Evolutionary conservation across 2,113 vertebrate genomes (phyloP), one percentile per base, ranked within the genome.

Genomic region (Melozone crissalis): DNA sequence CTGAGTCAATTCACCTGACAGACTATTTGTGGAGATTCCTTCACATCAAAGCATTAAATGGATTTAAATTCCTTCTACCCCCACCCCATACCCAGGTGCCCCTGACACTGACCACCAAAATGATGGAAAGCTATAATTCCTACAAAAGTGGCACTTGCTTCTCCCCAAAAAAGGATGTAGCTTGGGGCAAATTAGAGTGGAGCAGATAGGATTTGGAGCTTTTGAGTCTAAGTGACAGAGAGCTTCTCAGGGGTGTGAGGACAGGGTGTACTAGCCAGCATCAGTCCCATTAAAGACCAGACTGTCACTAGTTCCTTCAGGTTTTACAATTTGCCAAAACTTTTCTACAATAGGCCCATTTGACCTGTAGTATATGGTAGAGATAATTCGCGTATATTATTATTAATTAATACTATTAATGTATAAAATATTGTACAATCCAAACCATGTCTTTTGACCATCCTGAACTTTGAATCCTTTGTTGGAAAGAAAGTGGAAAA

Each of bases 241-340:
- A 57, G 7, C 3, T 91, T 30, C 47, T 49, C 2, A 0, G 6
- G 13, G 4, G 2, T 46, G 15, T 30, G 31, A 89, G 16, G 4
- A 55, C 15, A 39, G 14, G 17, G 17, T 62, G 10, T 35, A 13
- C 20, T 35, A 61, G 11, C 10, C 63, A 73, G 27, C 23, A 31
- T 9, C 33, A 30, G 9, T 13, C 8, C 15, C 14, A 26, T 49
- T 41, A 51, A 16, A 79, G 27, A 33, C 11, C 18, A 79, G 7
- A 16, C 44, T 79, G 30, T 33, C 26, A 16, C 15, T 71, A 54
- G 20, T 33, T 71, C 43, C 8, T 19, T 74, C 11, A n/a, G 9
- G 6, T 71, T 90, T 84, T 46, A 47, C 10, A 13, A 37, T 18
- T 13, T 72, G 37, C 9, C 21, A 79, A 13, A 41, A 68, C 8